phyloP scores from a whole-genome alignment of 2,113 vertebrate species.

The Stercorarius parasiticus region DNA sequence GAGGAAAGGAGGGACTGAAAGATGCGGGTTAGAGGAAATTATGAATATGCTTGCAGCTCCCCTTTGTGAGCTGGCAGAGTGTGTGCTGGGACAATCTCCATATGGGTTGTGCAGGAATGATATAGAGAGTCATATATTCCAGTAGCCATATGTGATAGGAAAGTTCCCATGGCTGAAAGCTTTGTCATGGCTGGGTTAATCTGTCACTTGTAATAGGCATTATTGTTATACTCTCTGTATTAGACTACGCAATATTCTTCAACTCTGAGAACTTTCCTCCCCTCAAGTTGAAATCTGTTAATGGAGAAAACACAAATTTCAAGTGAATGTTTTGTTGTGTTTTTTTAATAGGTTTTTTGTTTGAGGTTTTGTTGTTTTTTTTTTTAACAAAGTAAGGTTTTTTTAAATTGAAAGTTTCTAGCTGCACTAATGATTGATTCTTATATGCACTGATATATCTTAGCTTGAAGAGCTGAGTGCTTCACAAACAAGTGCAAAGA shows the following conservation, averaged over 20 bases:
- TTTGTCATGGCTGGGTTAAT: background rate
- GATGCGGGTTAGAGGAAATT: background rate
- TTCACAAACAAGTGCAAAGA: background rate
- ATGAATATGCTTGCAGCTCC: background rate
- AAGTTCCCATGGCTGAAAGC: background rate
- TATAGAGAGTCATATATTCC: background rate
- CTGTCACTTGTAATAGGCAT: background rate
- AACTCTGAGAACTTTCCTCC: background rate
- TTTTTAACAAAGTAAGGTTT: background rate
- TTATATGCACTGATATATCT: background rate
- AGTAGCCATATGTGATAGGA: background rate
- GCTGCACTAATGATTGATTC: background rate
- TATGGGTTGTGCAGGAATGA: background rate
- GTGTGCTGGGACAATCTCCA: background rate
- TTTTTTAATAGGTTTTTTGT: background rate
- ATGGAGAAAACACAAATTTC: background rate
- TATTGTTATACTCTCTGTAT: background rate
- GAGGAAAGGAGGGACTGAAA: background rate
- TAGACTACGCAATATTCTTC: background rate
- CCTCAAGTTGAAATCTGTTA: background rate
- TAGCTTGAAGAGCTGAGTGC: background rate
- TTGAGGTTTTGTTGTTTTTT: background rate
- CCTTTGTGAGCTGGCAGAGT: background rate
- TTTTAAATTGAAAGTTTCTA: background rate
- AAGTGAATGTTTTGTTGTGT: background rate